Conservation (phyloP, 2,113 vertebrate species). For the Myxocyprinus asiaticus region DNA sequence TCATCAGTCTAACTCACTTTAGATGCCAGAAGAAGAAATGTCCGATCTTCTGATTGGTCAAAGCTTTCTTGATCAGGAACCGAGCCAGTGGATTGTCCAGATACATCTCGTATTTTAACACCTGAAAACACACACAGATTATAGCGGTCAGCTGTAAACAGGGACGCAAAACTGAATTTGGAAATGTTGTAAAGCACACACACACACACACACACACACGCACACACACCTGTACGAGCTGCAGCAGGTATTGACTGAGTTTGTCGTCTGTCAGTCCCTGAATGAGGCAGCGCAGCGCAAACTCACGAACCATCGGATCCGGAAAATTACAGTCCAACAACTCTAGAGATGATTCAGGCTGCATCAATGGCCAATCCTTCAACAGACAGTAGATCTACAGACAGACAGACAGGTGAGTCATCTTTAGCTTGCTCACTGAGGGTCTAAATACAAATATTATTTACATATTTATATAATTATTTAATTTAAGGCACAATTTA, state of each 20-base stretch:
- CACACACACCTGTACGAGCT: constrained; percentile 68
- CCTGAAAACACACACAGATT: constrained; percentile 57
- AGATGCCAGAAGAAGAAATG: constrained; percentile 73
- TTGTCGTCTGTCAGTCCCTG: constrained; percentile 69
- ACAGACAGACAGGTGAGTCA: constrained; percentile 3
- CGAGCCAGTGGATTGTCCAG: constrained; percentile 70
- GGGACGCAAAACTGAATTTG: too few species aligned
- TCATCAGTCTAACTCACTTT: constrained; percentile 55
- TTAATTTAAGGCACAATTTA: too few species aligned
- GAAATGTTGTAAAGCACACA: too few species aligned
- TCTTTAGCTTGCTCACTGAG: too few species aligned
- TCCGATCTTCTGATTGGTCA: constrained; percentile 70
- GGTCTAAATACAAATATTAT: too few species aligned
- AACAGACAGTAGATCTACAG: constrained; percentile 70
- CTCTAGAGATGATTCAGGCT: constrained; percentile 67
- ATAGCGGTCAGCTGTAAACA: too few species aligned
- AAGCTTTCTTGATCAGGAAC: constrained; percentile 71
- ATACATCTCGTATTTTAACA: constrained; percentile 72
- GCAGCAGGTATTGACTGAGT: constrained; percentile 70
- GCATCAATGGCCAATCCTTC: constrained; percentile 69
- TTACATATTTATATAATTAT: too few species aligned
- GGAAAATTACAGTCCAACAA: constrained; percentile 73
- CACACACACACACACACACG: constrained; percentile 20
- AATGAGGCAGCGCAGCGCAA: constrained; percentile 68
- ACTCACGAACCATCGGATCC: constrained; percentile 68